Evolutionary conservation across 2,888 invertebrate species (phyloP), one percentile per base, ranked within the genome.

Genomic region (Pomacea canaliculata): DNA sequence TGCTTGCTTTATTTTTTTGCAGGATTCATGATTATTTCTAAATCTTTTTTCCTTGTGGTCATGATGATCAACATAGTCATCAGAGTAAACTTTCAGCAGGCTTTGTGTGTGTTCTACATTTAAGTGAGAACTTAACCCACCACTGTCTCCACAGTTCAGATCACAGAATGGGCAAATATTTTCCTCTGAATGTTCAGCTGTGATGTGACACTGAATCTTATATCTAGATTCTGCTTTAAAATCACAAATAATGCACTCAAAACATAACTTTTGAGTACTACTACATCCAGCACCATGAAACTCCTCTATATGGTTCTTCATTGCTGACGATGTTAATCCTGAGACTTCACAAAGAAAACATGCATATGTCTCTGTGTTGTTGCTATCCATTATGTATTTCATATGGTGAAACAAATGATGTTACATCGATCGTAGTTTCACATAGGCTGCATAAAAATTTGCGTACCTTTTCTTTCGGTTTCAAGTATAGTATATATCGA

Each of bases 301-400:
- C 49, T 4, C 12, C 46, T 49, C 7, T n/a, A 74, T 1, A 62
- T 74, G 74, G 19, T 27, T 23, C n/a, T 74, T 49, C 74, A 74
- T 74, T 7, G 18, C 74, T 10, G 13, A 3, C 4, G 69, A n/a
- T 5, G 60, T 68, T 79, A 96, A 92, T 37, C 95, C 95, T 85
- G 95, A 95, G 81, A 94, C 93, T n/a, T 96, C 96, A 90, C 96
- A 96, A 81, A 96, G 95, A 91, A 96, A 95, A 91, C 96, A 96
- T 75, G 85, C 82, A 79, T 84, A 87, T 9, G 37, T 69, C 13
- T 51, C 27, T 13, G 56, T 23, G 13, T 49, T 62, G 27, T 27
- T 63, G 51, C 51, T 56, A 56, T 56, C 16, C 51, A 56, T 56
- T 56, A 56, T 56, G 23, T 13, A 56, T 56, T 8, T 56, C 8